Percentiles rank a stretch among this genome's conserved stretches.
Evolutionary conservation across 2,797 vertebrate genomes (phyloP).

Genomic region (Hybognathus amarus): DNA sequence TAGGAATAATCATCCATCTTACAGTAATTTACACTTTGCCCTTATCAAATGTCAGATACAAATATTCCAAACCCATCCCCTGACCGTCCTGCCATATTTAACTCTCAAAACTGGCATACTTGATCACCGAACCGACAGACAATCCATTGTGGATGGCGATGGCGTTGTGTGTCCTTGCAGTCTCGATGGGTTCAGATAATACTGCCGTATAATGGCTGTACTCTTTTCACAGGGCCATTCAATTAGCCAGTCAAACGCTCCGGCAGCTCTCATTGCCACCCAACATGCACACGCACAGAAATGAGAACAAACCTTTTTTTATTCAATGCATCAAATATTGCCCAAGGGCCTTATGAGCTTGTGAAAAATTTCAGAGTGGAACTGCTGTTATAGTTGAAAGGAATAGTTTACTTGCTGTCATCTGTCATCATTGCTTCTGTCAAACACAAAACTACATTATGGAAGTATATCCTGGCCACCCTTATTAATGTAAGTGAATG

Average conservation of each 20-base stretch:
- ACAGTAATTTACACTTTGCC: slow-evolving; percentile 8
- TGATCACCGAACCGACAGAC: slow-evolving; percentile 25
- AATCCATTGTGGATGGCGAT: slow-evolving; percentile 14
- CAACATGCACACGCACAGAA: background rate
- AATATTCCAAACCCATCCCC: background rate
- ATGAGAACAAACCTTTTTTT: slow-evolving; percentile 2
- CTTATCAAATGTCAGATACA: slow-evolving; percentile 25
- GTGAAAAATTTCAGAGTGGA: slow-evolving; percentile 4
- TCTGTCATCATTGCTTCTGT: slow-evolving; percentile 1
- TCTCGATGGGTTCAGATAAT: slow-evolving; percentile 11
- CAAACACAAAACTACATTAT: background rate
- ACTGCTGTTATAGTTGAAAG: background rate
- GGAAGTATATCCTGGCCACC: background rate
- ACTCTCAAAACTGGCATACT: background rate
- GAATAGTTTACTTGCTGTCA: slow-evolving; percentile 15
- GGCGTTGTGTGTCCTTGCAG: slow-evolving; percentile 16
- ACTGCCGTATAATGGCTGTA: background rate
- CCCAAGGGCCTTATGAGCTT: background rate
- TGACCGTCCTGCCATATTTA: slow-evolving; percentile 16
- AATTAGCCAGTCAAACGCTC: slow-evolving; percentile 24
- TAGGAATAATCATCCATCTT: slow-evolving; percentile 23
- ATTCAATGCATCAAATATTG: slow-evolving; percentile 18
- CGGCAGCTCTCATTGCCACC: slow-evolving; percentile 10
- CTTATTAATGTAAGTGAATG: background rate
- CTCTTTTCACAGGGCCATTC: slow-evolving; percentile 20